Evolutionary conservation across 2,113 vertebrate species (phyloP), one percentile per base, ranked within the genome.

Genomic region (Burhinus oedicnemus): DNA sequence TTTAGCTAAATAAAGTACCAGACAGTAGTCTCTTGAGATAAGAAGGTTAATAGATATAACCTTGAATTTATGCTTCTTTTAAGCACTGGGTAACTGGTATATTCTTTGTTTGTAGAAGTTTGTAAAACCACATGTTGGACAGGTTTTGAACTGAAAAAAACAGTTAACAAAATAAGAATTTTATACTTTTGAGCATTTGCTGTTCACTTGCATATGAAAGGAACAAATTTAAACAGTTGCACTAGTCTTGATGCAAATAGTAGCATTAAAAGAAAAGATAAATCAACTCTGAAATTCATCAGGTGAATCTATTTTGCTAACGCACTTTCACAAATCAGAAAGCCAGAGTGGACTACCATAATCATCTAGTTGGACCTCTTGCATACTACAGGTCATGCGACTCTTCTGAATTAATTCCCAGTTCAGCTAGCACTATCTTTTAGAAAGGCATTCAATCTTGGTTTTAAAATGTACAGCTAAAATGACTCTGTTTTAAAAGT

Each of bases 1-100:
- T 94, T 93, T 61, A 91, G 74, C 60, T 77, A 95, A 94, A 91
- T 85, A 51, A 95, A 91, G 65, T 83, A 93, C n/a, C 57, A 75
- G 61, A 71, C 4, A 55, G 36, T 36, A 88, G 15, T 61, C 54
- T 58, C 26, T 18, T 66, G 68, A 87, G 62, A 82, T 72, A 84
- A 82, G 60, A 91, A 68, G 45, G 38, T 79, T 89, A 84, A 85
- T 54, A 94, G 57, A 72, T 51, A 84, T n/a, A 77, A 70, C 26
- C 77, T 85, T 85, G 70, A 77, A 87, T 95, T 89, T 90, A 80
- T 83, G 27, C 15, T 61, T 81, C 19, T 90, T 95, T 87, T 32
- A 94, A 83, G 34, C 87, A 32, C 22, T 66, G 25, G 17, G 5
- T 65, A 68, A 17, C 17, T 0, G 1, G 14, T 62, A 62, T 40